phyloP scores from a whole-genome alignment of 2,888 invertebrate genomes.

The Laothoe populi region DNA sequence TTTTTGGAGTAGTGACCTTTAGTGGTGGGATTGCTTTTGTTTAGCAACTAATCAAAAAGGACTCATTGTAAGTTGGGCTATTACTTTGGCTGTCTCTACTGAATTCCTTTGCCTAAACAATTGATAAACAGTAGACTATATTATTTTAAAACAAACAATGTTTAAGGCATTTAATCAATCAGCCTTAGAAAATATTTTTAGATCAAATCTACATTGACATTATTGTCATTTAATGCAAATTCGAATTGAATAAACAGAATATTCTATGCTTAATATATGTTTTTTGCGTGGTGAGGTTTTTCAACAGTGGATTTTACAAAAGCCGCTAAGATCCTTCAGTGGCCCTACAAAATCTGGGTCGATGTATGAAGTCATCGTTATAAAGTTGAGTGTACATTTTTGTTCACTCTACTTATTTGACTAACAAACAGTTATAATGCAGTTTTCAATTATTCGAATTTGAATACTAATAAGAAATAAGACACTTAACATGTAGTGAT shows the following conservation, averaged over 20 bases:
- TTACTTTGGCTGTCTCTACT: background rate
- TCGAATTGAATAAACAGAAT: background rate
- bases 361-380: conserved; percentile 1
- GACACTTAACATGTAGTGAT: too few species aligned
- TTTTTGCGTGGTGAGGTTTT: background rate
- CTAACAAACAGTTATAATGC: background rate
- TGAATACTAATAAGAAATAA: too few species aligned
- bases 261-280: background rate
- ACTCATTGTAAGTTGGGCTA: conserved; percentile 5
- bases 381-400: conserved; percentile 7
- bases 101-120: conserved; percentile 6
- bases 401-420: conserved; percentile 3
- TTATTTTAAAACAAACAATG: background rate
- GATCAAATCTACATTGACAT: too few species aligned
- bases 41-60: conserved; percentile 17
- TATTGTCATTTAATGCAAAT: too few species aligned
- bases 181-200: too few species aligned
- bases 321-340: conserved; percentile 7
- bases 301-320: conserved; percentile 19
- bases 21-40: conserved; percentile 19
- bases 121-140: background rate
- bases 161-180: background rate
- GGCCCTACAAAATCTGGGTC: conserved; percentile 20
- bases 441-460: background rate
- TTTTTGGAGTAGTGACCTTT: conserved; percentile 10